These are phyloP conservation scores for Drosophila auraria DNA, from an alignment of 1,140 invertebrate species.

Conservation along the genomic window DNA sequence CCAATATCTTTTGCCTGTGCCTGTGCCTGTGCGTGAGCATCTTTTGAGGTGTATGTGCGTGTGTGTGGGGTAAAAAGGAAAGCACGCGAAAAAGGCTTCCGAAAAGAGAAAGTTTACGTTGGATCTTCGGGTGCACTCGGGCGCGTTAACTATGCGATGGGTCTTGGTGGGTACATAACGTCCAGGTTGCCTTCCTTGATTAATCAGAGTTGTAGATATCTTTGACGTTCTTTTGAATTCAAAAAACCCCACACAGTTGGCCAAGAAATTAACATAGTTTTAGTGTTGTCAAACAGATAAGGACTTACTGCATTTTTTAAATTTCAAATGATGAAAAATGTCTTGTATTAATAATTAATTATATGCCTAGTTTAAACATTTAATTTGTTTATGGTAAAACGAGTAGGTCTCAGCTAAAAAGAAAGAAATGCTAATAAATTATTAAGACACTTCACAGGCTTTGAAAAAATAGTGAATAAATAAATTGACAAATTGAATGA, in stretches of 20 bases:
- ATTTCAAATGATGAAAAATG: no score
- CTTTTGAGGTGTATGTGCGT: constrained; percentile 44
- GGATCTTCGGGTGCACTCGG: constrained; percentile 7
- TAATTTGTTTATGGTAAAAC: no score
- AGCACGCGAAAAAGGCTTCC: constrained; percentile 67
- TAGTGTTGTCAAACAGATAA: no score
- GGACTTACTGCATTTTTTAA: no score
- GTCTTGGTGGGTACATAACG: background rate
- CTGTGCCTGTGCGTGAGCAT: constrained; percentile 22
- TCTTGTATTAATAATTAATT: no score
- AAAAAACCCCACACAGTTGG: background rate
- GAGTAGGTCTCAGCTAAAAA: no score
- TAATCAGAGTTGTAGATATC: background rate
- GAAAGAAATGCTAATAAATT: no score
- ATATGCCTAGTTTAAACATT: no score
- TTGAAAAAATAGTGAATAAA: no score
- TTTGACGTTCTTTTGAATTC: background rate
- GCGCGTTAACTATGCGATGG: constrained; percentile 13
- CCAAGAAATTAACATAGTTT: background rate
- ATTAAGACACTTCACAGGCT: no score
- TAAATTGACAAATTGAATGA: no score
- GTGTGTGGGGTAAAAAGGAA: constrained; percentile 66
- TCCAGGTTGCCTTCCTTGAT: background rate
- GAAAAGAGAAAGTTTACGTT: constrained; percentile 74
- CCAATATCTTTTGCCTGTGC: constrained; percentile 7